phyloP scores from a whole-genome alignment of 2,797 vertebrate species.

The Gephyroberyx darwinii region DNA sequence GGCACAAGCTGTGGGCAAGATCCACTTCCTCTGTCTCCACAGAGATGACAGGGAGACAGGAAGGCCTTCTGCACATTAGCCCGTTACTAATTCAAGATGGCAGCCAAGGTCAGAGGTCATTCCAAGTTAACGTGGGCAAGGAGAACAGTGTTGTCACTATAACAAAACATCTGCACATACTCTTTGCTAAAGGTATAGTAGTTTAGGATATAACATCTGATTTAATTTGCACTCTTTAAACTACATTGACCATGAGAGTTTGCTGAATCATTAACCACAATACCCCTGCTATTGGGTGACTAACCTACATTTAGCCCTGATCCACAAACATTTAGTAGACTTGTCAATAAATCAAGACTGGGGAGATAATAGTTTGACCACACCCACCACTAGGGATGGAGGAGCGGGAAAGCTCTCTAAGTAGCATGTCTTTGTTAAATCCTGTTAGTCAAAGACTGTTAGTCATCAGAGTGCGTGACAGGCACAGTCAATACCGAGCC shows the following conservation, averaged over 20 bases:
- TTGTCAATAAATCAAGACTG: conserved; percentile 53
- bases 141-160: conserved; percentile 11
- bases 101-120: conserved; percentile 23
- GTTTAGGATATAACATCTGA: conserved; percentile 9
- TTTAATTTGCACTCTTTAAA: conserved; percentile 6
- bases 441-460: conserved; percentile 64
- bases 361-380: not conserved
- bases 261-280: not conserved
- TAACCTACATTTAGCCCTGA: conserved; percentile 29
- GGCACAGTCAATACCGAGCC: conserved; percentile 64
- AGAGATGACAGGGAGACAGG: conserved; percentile 21
- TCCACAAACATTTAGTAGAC: conserved; percentile 19
- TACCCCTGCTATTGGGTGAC: not conserved
- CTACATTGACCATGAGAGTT: not conserved
- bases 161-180: conserved; percentile 35
- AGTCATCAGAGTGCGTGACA: conserved; percentile 69
- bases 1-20: conserved; percentile 16
- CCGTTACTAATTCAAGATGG: conserved; percentile 34
- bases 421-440: conserved; percentile 65
- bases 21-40: conserved; percentile 15
- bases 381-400: conserved; percentile 26
- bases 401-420: conserved; percentile 35
- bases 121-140: conserved; percentile 16
- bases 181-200: conserved; percentile 21
- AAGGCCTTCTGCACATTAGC: conserved; percentile 29